Percentiles rank a stretch among this genome's conserved stretches.
These are phyloP conservation scores for Hippopotamus amphibius DNA, from an alignment of 2,113 vertebrate genomes.

Conservation along the genomic window DNA sequence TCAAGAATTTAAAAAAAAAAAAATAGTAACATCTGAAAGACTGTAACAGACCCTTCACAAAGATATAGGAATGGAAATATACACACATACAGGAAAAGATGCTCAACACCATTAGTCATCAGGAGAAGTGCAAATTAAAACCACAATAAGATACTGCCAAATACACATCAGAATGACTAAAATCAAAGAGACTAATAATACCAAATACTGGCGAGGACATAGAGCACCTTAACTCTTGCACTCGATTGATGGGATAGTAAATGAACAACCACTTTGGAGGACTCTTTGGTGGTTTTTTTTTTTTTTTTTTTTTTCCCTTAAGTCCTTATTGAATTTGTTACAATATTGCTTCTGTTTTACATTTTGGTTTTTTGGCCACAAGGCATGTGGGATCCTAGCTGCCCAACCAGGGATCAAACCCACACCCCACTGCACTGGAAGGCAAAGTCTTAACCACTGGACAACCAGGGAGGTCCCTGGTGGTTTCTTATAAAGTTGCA, in stretches of 20 bases:
- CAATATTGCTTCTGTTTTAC: no score
- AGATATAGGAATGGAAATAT: background rate
- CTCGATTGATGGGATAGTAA: background rate
- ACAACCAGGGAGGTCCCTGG: no score
- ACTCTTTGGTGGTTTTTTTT: background rate
- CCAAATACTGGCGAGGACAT: background rate
- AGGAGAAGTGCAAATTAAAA: background rate
- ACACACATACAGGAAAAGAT: background rate
- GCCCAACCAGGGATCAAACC: no score
- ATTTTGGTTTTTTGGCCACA: no score
- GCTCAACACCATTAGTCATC: background rate
- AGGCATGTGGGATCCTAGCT: no score
- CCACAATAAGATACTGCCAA: background rate
- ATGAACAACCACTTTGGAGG: background rate
- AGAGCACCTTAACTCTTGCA: background rate
- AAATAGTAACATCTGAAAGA: background rate
- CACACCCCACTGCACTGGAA: no score
- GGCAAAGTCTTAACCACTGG: no score
- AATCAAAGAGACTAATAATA: background rate
- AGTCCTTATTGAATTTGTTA: no score
- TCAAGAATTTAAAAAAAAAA: background rate
- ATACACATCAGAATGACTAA: background rate
- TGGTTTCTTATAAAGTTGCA: slow-evolving; percentile 15
- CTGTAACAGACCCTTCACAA: background rate
- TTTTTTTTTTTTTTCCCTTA: no score